Conservation (phyloP, 2,888 invertebrate genomes). For the Autographa pulchrina region DNA sequence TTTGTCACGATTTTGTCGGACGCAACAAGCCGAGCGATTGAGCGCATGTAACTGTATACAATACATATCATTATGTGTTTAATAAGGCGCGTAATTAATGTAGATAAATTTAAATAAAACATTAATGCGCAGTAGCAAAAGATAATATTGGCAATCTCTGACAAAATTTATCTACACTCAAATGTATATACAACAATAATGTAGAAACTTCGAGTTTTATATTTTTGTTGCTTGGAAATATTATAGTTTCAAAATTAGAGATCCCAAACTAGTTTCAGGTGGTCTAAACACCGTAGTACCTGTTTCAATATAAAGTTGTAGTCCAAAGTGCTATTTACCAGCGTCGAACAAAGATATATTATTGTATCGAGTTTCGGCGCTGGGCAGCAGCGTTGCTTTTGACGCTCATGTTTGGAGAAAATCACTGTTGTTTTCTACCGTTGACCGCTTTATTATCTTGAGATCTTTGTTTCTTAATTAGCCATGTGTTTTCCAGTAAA, state of each 20-base stretch:
- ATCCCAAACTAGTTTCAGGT: background rate
- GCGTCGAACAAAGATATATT: background rate
- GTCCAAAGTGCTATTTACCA: too few species aligned
- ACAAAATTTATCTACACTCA: slow-evolving; percentile 10
- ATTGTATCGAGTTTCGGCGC: background rate
- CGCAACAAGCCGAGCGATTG: background rate
- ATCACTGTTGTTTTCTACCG: background rate
- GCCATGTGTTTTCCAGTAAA: slow-evolving; percentile 25
- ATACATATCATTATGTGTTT: background rate
- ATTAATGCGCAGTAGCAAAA: slow-evolving; percentile 47
- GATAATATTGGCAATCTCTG: slow-evolving; percentile 31
- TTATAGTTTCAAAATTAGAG: background rate
- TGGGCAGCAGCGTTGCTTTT: background rate
- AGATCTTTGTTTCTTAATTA: slow-evolving; percentile 35
- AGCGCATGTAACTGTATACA: background rate
- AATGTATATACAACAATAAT: slow-evolving; percentile 8
- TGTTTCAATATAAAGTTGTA: too few species aligned
- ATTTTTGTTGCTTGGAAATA: background rate
- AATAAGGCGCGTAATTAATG: slow-evolving; percentile 20
- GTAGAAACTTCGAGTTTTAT: background rate
- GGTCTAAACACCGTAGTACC: background rate
- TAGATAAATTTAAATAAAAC: slow-evolving; percentile 40
- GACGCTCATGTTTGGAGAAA: background rate
- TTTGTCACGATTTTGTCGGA: background rate
- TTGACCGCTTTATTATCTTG: slow-evolving; percentile 16